Conservation (phyloP, 2,797 vertebrate genomes). For the Malacoctenus gilli region DNA sequence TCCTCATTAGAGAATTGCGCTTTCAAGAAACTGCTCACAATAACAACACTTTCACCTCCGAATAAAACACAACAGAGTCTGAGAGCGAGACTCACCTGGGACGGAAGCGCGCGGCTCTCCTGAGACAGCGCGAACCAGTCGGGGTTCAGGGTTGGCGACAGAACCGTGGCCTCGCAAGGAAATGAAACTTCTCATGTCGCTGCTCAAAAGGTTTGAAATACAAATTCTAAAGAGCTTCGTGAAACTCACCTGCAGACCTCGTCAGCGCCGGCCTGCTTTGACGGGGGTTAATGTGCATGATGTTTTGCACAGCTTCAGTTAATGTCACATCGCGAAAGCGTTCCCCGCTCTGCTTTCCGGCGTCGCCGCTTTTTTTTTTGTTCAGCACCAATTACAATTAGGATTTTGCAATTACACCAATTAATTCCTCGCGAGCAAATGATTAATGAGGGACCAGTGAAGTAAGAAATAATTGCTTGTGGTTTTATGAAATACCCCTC, state of each 20-base stretch:
- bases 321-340: too few relatives aligned
- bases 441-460: constrained; percentile 13
- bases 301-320: constrained; percentile 28
- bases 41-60: neutral
- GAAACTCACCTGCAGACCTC: constrained; percentile 22
- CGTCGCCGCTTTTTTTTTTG: constrained; percentile 10
- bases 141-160: neutral
- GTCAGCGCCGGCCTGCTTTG: constrained; percentile 9
- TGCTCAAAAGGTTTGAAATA: neutral
- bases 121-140: constrained; percentile 10
- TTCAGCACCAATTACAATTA: constrained; percentile 19
- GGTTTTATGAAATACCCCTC: constrained; percentile 21
- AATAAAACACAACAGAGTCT: constrained; percentile 11
- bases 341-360: too few relatives aligned
- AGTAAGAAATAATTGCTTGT: constrained; percentile 26
- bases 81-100: neutral
- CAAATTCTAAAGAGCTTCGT: constrained; percentile 40
- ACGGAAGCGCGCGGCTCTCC: constrained; percentile 4
- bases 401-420: constrained; percentile 14
- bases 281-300: constrained; percentile 33
- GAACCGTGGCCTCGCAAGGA: constrained; percentile 18
- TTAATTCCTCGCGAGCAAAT: constrained; percentile 26
- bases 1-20: constrained; percentile 30
- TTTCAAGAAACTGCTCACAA: constrained; percentile 32
- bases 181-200: constrained; percentile 1